Percentiles rank a stretch among this genome's conserved stretches.
Conservation (phyloP, 2,113 vertebrate species). For the Cariama cristata region DNA sequence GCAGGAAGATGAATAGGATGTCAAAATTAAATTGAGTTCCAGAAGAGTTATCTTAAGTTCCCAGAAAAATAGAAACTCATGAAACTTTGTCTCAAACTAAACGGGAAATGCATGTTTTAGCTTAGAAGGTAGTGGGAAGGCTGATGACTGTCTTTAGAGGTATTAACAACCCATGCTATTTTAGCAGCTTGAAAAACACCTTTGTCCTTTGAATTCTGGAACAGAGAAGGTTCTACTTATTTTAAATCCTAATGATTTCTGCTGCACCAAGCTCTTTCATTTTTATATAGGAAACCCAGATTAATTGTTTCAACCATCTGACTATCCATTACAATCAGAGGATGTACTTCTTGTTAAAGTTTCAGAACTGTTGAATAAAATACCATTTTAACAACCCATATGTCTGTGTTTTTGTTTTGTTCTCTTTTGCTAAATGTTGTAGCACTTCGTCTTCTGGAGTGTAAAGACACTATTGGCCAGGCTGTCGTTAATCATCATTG, state of each 20-base stretch:
- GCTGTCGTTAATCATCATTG: slow-evolving; percentile 24
- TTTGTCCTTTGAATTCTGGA: slow-evolving; percentile 38
- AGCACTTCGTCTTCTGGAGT: background rate
- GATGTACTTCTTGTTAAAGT: slow-evolving; percentile 31
- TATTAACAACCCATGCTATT: slow-evolving; percentile 39
- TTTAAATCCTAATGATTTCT: slow-evolving; percentile 62
- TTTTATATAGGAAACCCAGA: slow-evolving; percentile 43
- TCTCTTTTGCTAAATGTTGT: slow-evolving; percentile 28
- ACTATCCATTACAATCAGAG: slow-evolving; percentile 50
- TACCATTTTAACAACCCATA: slow-evolving; percentile 58
- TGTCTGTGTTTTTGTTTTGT: slow-evolving; percentile 49
- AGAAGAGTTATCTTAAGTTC: slow-evolving; percentile 69
- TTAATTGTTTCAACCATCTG: slow-evolving; percentile 64
- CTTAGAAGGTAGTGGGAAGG: background rate
- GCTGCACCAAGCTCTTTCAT: slow-evolving; percentile 37
- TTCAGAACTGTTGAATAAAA: slow-evolving; percentile 38
- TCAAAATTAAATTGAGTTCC: slow-evolving; percentile 80
- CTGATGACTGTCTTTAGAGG: background rate
- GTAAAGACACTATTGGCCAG: slow-evolving; percentile 10
- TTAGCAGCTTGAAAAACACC: slow-evolving; percentile 61
- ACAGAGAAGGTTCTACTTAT: slow-evolving; percentile 39
- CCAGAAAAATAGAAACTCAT: slow-evolving; percentile 37
- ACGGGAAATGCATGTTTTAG: background rate
- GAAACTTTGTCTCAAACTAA: slow-evolving; percentile 58
- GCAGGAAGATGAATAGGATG: slow-evolving; percentile 78